Evolutionary conservation across 2,888 invertebrate species (phyloP), one percentile per base, ranked within the genome.

Genomic region (Cenopis cana): DNA sequence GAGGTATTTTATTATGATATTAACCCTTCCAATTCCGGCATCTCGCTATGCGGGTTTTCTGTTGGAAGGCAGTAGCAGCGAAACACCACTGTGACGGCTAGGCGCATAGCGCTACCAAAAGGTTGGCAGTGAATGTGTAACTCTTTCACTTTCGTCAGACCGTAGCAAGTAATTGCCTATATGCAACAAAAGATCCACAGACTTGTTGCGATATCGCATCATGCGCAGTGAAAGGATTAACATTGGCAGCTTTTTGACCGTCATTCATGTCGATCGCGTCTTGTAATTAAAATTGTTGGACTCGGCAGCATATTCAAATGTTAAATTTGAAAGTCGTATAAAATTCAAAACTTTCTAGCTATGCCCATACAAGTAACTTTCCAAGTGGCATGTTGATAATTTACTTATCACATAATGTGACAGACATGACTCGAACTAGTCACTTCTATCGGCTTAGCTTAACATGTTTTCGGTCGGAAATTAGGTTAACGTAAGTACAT

Each of bases 1-100:
- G 18, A 68, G 38, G 24, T 59, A 36, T 33, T 66, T 70, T 60
- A 18, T 17, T 46, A n/a, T 17, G 17, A 38, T n/a, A 46, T n/a
- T 41, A 41, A n/a, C n/a, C 12, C 46, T 46, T 46, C 46, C n/a
- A n/a, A 12, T 46, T 14, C 12, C 46, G 46, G 14, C 46, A 46
- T n/a, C 14, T n/a, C 6, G 46, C 46, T 46, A 46, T 14, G n/a
- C 14, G n/a, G 11, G 41, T 41, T 38, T 8, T 46, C 46, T 46
- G 46, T 46, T 46, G 1, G 6, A 6, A 46, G 46, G n/a, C 46
- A 46, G 46, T 46, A 12, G n/a, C 46, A 46, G 12, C 14, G 14
- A 14, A 41, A 41, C 14, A 14, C 14, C 14, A 14, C 14, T 3
- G 14, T 38, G 12, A 12, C 38, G 38, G 11, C 2, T 38, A 38